These are phyloP conservation scores for Phoenicopterus ruber DNA, from an alignment of 2,113 vertebrate genomes.

Conservation along the genomic window DNA sequence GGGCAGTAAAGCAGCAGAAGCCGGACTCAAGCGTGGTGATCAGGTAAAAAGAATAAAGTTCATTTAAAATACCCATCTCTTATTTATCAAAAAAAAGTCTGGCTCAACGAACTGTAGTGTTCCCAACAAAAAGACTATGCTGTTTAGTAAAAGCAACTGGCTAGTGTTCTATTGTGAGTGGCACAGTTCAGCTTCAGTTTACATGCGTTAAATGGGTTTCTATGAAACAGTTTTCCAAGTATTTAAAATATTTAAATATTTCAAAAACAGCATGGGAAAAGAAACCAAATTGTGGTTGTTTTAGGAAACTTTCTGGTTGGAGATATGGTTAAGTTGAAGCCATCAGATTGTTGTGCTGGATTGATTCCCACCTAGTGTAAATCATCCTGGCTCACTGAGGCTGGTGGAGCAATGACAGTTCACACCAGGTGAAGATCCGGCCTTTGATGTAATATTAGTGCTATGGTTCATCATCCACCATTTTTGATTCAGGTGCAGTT, in stretches of 20 bases:
- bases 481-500: not conserved
- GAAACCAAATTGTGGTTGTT: not conserved
- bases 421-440: not conserved
- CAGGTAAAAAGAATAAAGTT: slow-evolving; percentile 74
- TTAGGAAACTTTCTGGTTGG: not conserved
- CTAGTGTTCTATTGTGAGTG: not conserved
- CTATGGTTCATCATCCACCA: not conserved
- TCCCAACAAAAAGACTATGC: not conserved
- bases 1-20: slow-evolving; percentile 89
- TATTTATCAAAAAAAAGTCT: not conserved
- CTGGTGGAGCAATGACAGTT: not conserved
- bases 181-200: not conserved
- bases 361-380: not conserved
- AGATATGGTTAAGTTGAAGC: not conserved
- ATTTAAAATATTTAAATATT: not conserved
- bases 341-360: not conserved
- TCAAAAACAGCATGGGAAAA: not conserved
- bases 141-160: not conserved
- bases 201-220: not conserved
- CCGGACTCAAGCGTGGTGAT: slow-evolving; percentile 93
- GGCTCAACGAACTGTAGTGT: not conserved
- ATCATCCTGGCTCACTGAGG: not conserved
- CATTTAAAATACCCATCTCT: not conserved
- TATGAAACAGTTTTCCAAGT: not conserved
- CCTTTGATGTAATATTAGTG: not conserved